Evolutionary conservation across 2,797 vertebrate genomes (phyloP).

Genomic region (Spondyliosoma cantharus): DNA sequence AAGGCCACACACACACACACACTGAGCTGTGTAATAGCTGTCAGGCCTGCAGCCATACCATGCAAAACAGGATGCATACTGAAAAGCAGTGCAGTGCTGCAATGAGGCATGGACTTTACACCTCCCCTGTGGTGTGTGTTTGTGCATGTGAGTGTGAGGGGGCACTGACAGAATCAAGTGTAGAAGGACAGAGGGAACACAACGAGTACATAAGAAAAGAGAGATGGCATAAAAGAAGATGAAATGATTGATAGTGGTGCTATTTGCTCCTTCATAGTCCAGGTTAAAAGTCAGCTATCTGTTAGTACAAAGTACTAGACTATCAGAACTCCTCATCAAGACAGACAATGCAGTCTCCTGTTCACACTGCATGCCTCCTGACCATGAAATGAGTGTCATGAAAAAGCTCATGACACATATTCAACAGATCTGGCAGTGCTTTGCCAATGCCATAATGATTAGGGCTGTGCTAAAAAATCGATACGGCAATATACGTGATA

Average conservation of each 20-base stretch:
- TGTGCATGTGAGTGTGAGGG: conserved; percentile 30
- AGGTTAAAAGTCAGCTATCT: conserved; percentile 61
- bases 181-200: conserved; percentile 23
- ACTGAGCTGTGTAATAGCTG: conserved; percentile 73
- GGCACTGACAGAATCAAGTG: conserved; percentile 7
- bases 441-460: conserved; percentile 43
- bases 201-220: conserved; percentile 29
- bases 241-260: conserved; percentile 69
- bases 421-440: conserved; percentile 23
- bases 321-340: conserved; percentile 34
- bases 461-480: too few relatives aligned
- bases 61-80: conserved; percentile 77
- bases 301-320: conserved; percentile 32
- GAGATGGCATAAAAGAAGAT: conserved; percentile 9
- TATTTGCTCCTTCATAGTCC: conserved; percentile 57
- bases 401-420: conserved; percentile 28
- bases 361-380: background rate
- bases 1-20: conserved; percentile 55
- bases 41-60: conserved; percentile 72
- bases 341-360: conserved; percentile 12
- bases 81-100: conserved; percentile 73
- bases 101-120: conserved; percentile 71
- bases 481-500: too few relatives aligned
- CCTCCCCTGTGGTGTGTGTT: conserved; percentile 55
- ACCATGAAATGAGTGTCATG: too few relatives aligned